Percentiles rank a stretch among this genome's conserved stretches.
These are phyloP conservation scores for Oxyruncus cristatus DNA, from an alignment of 2,113 vertebrate genomes.

Conservation along the genomic window DNA sequence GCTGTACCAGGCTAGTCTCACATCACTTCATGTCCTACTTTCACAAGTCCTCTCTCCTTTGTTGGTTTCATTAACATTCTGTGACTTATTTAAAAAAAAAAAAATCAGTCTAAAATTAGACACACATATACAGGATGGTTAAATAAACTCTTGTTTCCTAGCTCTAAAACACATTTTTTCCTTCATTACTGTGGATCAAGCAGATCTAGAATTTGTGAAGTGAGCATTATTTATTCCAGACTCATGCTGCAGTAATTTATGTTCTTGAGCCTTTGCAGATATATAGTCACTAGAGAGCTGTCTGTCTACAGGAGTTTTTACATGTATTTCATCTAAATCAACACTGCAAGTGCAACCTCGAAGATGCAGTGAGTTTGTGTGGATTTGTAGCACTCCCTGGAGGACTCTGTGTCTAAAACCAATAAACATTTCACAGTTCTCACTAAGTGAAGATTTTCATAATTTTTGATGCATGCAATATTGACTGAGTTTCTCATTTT, in stretches of 20 bases:
- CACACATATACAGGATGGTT: not conserved
- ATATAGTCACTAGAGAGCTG: conserved; percentile 51
- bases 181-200: not conserved
- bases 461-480: conserved; percentile 25
- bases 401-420: conserved; percentile 48
- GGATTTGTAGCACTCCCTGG: conserved; percentile 69
- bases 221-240: conserved; percentile 27
- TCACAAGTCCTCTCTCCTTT: not conserved
- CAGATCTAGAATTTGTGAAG: conserved; percentile 13
- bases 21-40: not conserved
- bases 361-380: conserved; percentile 51
- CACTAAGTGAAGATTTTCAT: not conserved
- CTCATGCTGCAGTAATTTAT: conserved; percentile 39
- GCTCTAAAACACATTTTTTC: not conserved
- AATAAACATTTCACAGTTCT: conserved; percentile 57
- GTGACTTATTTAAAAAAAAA: not conserved
- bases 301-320: conserved; percentile 64
- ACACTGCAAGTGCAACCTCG: conserved; percentile 34
- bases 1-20: not conserved
- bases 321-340: conserved; percentile 64
- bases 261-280: conserved; percentile 35
- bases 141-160: not conserved
- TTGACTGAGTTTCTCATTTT: not conserved
- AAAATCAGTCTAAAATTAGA: not conserved
- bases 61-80: not conserved